Conservation (phyloP, 2,888 invertebrate species). For the Morpho deidamia region DNA sequence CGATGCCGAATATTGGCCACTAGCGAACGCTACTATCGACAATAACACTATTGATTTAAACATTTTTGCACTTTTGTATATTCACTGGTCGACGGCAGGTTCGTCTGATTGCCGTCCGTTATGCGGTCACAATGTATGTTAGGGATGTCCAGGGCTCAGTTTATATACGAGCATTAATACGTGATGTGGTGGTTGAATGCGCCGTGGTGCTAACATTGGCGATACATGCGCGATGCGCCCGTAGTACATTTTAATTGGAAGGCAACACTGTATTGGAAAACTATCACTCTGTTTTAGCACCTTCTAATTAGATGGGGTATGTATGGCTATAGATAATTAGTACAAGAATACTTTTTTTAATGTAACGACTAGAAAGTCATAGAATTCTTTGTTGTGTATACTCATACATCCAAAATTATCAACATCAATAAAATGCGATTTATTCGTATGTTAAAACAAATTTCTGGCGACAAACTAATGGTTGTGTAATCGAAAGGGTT, state of each 20-base stretch:
- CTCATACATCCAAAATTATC: no score
- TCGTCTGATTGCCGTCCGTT: slow-evolving; percentile 65
- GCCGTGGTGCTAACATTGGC: slow-evolving; percentile 51
- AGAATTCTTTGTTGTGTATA: neutral
- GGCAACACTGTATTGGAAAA: slow-evolving; percentile 57
- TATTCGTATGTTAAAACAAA: no score
- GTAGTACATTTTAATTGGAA: slow-evolving; percentile 60
- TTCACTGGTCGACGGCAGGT: slow-evolving; percentile 51
- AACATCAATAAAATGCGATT: no score
- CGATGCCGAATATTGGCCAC: slow-evolving; percentile 77
- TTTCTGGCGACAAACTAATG: neutral
- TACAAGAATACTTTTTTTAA: neutral
- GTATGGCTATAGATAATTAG: neutral
- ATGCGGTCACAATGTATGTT: slow-evolving; percentile 70
- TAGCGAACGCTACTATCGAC: slow-evolving; percentile 51
- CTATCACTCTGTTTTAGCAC: slow-evolving; percentile 45
- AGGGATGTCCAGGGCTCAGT: slow-evolving; percentile 68
- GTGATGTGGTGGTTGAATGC: slow-evolving; percentile 65
- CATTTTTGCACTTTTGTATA: slow-evolving; percentile 59
- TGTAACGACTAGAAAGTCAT: neutral
- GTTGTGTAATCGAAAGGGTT: no score
- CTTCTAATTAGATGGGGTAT: slow-evolving; percentile 18
- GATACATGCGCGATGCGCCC: slow-evolving; percentile 39
- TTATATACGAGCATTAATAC: slow-evolving; percentile 79
- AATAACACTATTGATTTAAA: slow-evolving; percentile 63